Evolutionary conservation across 2,888 invertebrate species (phyloP), one percentile per base, ranked within the genome.

Genomic region (Catocala sponsa): DNA sequence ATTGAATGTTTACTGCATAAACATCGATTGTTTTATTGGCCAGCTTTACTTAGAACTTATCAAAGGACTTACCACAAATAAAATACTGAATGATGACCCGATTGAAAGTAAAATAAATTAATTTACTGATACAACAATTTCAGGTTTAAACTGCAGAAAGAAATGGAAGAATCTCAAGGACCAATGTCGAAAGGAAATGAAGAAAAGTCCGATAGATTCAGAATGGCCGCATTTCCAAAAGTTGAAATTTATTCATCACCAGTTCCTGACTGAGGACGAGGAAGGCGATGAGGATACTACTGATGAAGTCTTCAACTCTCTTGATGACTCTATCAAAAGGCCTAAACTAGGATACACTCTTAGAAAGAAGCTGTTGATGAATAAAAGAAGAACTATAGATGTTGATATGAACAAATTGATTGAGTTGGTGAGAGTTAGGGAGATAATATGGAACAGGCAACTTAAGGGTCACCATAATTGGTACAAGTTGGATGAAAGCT

Each of bases 111-210:
- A 25, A 25, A 4, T 38, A 38, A 38, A 38, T 6, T 38, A 38
- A 38, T 38, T 7, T 9, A 38, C 35, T 9, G 9, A 0, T 12
- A 0, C 6, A n/a, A 51, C 15, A 59, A 63, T 91, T 91, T 41
- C 88, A 94, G 94, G 90, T 72, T 72, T 92, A 11, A 92, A 92
- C 76, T 94, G 94, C 80, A 84, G 94, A 65, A 94, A 93, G 63
- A 86, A 89, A 88, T 94, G 94, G 94, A 94, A 94, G 80, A 94
- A 94, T 63, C 81, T 94, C 9, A 94, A 94, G 74, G 94, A 94
- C 67, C 93, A 94, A 77, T 94, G 93, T 64, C 86, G 94, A 12
- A 94, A 94, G 67, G 94, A 94, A 77, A 93, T 94, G 88, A 94
- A 94, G 66, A 94, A 94, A 55, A 86, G 87, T 54, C 86, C 91